phyloP scores from a whole-genome alignment of 1,140 invertebrate genomes.

The Octopus sinensis region DNA sequence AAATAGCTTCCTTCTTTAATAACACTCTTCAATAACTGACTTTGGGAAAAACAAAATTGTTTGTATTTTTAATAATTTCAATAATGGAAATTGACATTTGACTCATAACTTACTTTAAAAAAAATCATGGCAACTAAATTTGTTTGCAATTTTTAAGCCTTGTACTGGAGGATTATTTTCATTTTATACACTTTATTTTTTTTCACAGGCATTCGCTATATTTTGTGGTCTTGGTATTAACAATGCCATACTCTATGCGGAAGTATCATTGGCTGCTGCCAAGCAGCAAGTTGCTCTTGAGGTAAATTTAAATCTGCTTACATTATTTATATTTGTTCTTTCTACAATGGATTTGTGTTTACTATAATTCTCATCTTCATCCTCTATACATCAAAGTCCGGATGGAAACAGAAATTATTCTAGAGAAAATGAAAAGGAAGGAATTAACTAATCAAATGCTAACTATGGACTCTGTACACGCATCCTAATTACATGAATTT shows the following conservation, averaged over 20 bases:
- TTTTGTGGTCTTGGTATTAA: slow-evolving; percentile 95
- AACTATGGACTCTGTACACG: too few species aligned
- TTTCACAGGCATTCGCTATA: slow-evolving; percentile 93
- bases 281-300: slow-evolving; percentile 93
- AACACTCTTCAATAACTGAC: too few species aligned
- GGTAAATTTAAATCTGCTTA: slow-evolving; percentile 67
- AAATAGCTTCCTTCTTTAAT: too few species aligned
- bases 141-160: background rate
- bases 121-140: background rate
- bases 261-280: slow-evolving; percentile 73
- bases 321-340: background rate
- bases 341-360: too few species aligned
- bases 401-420: too few species aligned
- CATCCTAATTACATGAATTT: too few species aligned
- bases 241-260: slow-evolving; percentile 94
- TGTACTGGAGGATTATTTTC: background rate
- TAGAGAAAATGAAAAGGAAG: too few species aligned
- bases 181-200: slow-evolving; percentile 7
- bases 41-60: too few species aligned
- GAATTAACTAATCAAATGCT: too few species aligned
- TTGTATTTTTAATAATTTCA: too few species aligned
- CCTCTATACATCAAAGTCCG: too few species aligned
- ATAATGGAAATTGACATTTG: background rate
- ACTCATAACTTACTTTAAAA: background rate
- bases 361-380: too few species aligned